phyloP scores from a whole-genome alignment of 2,797 vertebrate genomes.

The Propithecus deckenii region DNA sequence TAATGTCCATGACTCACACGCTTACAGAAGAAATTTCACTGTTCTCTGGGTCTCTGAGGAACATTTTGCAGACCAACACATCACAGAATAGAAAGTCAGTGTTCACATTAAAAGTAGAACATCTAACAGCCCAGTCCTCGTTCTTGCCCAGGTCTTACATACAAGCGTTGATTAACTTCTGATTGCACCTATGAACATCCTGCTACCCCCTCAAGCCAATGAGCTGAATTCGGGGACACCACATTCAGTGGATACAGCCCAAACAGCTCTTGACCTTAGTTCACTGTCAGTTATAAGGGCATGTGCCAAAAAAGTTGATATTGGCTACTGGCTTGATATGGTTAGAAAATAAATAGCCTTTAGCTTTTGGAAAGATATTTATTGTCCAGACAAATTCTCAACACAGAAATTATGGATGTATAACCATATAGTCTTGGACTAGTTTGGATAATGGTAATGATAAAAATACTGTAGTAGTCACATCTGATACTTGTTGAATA shows the following conservation, averaged over 20 bases:
- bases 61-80: not conserved
- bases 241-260: not conserved
- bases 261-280: not conserved
- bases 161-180: not conserved
- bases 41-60: not conserved
- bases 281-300: not conserved
- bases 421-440: not conserved
- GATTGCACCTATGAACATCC: not conserved
- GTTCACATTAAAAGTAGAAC: not conserved
- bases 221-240: not conserved
- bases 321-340: not conserved
- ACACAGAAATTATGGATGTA: not conserved
- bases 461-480: not conserved
- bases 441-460: not conserved
- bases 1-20: rapidly evolving
- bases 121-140: not conserved
- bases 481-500: not conserved
- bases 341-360: not conserved
- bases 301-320: not conserved
- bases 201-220: not conserved
- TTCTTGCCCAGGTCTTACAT: not conserved
- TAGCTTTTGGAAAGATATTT: not conserved
- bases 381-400: conserved; percentile 20
- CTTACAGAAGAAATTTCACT: not conserved
- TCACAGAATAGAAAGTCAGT: not conserved